Evolutionary conservation across 2,888 invertebrate species (phyloP), one percentile per base, ranked within the genome.

Genomic region (Sabatieria punctata): DNA sequence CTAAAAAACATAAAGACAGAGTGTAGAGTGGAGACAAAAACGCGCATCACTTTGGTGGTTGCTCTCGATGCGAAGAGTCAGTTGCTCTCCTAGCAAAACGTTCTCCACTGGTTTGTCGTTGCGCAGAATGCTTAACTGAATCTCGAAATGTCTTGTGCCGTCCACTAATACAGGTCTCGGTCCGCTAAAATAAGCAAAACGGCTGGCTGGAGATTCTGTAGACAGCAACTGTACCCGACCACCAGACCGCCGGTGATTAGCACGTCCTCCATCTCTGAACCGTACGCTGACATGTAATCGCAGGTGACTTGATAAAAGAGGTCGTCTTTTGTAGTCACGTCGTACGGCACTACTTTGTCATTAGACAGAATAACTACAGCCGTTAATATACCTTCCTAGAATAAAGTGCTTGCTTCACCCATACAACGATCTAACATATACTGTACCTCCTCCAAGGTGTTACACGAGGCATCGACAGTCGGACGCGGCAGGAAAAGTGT

Each of bases 241-340:
- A 60, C 56, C n/a, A 60, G 51, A 23, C 60, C 60, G 23, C 53
- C 48, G 40, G 48, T 50, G n/a, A 57, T 46, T 30, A 46, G 41
- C 11, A 51, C 36, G n/a, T 48, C 48, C 26, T 55, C 49, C n/a
- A 49, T 45, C 25, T 41, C 46, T 36, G 49, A 48, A 46, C 51
- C 52, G 23, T 51, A 43, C 38, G 52, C 53, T 2, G 54, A 47
- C n/a, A 40, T 39, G 42, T 48, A 54, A 38, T 56, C 54, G 41
- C 57, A 57, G 19, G 44, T 41, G 19, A 58, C 42, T 43, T 57
- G 50, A 41, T 52, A 59, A 48, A 61, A 59, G 4, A 63, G 50
- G 45, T 62, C 62, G 44, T 60, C 56, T 43, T 56, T 59, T 18
- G 62, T 62, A n/a, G 61, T 62, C 4, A 62, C 56, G 49, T 62